Percentiles rank a stretch among this genome's conserved stretches.
Conservation (phyloP, 2,797 vertebrate species). For the Lates japonicus region DNA sequence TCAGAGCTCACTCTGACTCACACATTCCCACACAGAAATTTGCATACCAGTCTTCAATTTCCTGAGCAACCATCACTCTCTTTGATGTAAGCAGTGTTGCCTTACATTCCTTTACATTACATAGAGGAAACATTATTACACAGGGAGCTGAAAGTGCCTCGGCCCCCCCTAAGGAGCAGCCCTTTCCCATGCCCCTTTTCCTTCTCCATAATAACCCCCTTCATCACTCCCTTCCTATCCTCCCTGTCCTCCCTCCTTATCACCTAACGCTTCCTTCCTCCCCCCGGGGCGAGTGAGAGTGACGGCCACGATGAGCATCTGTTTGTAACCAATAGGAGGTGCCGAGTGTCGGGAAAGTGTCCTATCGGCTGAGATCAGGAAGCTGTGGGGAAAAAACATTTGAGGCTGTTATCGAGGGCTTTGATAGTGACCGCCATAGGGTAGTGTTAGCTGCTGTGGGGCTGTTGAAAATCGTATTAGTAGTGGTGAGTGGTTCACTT, state of each 20-base stretch:
- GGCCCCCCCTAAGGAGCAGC: slow-evolving; percentile 60
- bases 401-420: slow-evolving; percentile 62
- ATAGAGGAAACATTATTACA: slow-evolving; percentile 74
- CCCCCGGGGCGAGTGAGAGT: slow-evolving; percentile 67
- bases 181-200: slow-evolving; percentile 75
- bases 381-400: slow-evolving; percentile 58
- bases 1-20: slow-evolving; percentile 14
- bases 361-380: slow-evolving; percentile 62
- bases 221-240: slow-evolving; percentile 65
- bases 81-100: slow-evolving; percentile 73
- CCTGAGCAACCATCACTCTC: slow-evolving; percentile 45
- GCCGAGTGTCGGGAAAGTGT: slow-evolving; percentile 36
- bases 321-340: slow-evolving; percentile 53
- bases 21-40: slow-evolving; percentile 41
- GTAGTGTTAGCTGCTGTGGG: slow-evolving; percentile 33
- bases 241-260: slow-evolving; percentile 74
- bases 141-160: slow-evolving; percentile 53
- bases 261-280: slow-evolving; percentile 78
- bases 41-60: slow-evolving; percentile 63
- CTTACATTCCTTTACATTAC: slow-evolving; percentile 62
- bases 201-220: slow-evolving; percentile 70
- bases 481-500: slow-evolving; percentile 42
- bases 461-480: slow-evolving; percentile 54
- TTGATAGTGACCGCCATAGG: slow-evolving; percentile 61
- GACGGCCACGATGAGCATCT: slow-evolving; percentile 69